Conservation (phyloP, 2,888 invertebrate genomes). For the Eudemis profundana region DNA sequence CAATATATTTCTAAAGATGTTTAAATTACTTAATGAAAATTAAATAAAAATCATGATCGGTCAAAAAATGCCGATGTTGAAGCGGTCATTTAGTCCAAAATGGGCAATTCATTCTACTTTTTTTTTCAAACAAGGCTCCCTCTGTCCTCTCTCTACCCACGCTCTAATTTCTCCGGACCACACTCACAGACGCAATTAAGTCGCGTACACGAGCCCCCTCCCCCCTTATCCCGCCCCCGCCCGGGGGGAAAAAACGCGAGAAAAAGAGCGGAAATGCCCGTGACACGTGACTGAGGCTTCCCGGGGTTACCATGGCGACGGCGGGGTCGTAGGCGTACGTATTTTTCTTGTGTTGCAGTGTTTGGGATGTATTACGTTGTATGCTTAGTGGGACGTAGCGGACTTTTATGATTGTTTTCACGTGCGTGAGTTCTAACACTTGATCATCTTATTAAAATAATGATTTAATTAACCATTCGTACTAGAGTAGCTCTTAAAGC, state of each 20-base stretch:
- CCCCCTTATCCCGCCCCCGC: conserved; percentile 50
- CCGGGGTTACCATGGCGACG: conserved; percentile 79
- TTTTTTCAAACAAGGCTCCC: conserved; percentile 42
- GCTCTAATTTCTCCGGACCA: conserved; percentile 85
- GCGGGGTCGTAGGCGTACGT: conserved; percentile 56
- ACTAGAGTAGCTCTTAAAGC: no score
- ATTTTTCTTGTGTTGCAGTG: conserved; percentile 40
- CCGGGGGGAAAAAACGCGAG: conserved; percentile 74
- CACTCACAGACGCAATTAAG: conserved; percentile 86
- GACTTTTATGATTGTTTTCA: neutral
- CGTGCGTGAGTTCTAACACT: no score
- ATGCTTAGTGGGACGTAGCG: neutral
- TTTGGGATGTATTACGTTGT: conserved; percentile 21
- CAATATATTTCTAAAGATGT: no score
- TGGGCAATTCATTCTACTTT: neutral
- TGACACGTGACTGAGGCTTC: conserved; percentile 84
- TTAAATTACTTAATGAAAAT: no score
- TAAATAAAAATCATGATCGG: no score
- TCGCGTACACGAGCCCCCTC: conserved; percentile 76
- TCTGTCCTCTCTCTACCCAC: conserved; percentile 66
- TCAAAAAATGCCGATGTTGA: no score
- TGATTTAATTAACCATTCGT: no score
- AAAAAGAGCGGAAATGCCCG: conserved; percentile 80
- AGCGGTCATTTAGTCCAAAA: no score
- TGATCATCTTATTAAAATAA: no score